A percentile compares a stretch with the other conserved stretches of the same genome.
phyloP scores from a whole-genome alignment of 2,888 invertebrate species.

The Taphrorychus bicolor region DNA sequence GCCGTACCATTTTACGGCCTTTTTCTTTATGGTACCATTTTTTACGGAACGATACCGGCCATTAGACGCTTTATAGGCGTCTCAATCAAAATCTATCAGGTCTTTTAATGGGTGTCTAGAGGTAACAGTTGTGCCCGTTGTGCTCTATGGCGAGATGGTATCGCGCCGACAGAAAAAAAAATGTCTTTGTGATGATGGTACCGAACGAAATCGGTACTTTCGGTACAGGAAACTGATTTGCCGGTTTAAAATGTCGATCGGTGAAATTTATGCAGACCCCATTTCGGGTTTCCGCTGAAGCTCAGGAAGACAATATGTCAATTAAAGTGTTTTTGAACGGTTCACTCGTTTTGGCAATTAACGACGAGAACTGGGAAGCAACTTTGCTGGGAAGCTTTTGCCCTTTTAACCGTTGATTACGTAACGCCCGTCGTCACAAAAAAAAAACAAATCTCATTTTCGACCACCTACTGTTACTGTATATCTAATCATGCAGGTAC shows the following conservation, averaged over 20 bases:
- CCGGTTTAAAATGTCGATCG: not conserved
- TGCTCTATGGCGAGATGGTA: not conserved
- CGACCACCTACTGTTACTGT: slow-evolving; percentile 32
- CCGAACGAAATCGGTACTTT: not conserved
- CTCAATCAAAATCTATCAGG: slow-evolving; percentile 28
- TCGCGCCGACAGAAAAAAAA: not conserved
- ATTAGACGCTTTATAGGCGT: slow-evolving; percentile 24
- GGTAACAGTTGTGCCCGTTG: not conserved
- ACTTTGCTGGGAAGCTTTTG: not conserved
- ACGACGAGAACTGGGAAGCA: not conserved
- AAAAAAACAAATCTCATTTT: slow-evolving; percentile 10
- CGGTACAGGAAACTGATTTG: not conserved
- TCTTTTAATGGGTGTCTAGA: not conserved
- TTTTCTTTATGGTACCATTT: slow-evolving; percentile 22
- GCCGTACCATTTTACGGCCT: slow-evolving; percentile 32
- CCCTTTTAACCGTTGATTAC: not conserved
- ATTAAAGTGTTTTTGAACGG: not conserved
- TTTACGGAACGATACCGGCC: slow-evolving; percentile 16
- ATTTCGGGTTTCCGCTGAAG: not conserved
- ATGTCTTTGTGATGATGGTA: not conserved
- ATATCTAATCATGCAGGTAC: slow-evolving; percentile 28
- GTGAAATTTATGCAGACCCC: not conserved
- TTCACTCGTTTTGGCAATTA: not conserved
- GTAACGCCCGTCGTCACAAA: too few species aligned
- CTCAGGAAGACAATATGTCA: not conserved